Conservation (phyloP, 2,888 invertebrate species). For the Crematogaster levior region DNA sequence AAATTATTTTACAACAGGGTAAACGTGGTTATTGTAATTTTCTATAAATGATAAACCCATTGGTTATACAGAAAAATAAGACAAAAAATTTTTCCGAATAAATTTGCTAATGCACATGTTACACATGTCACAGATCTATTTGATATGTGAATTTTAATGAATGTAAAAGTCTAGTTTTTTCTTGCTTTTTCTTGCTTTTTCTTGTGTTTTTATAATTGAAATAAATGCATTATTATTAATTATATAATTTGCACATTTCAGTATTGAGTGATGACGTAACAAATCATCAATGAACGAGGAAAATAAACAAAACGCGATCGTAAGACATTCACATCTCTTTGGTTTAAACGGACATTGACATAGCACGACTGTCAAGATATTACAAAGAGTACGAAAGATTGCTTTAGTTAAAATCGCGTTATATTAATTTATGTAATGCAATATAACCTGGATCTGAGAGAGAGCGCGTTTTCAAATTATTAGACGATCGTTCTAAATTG, state of each 20-base stretch:
- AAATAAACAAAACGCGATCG: constrained; percentile 62
- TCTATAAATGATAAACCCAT: neutral
- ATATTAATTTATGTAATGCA: constrained; percentile 22
- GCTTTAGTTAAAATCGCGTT: neutral
- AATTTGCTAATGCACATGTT: constrained; percentile 64
- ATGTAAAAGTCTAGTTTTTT: constrained; percentile 61
- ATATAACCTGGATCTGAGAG: constrained; percentile 25
- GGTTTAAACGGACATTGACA: constrained; percentile 74
- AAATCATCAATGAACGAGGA: constrained; percentile 61
- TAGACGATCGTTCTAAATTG: constrained; percentile 38
- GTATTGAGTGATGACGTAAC: neutral
- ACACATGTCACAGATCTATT: constrained; percentile 79
- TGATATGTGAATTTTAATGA: constrained; percentile 81
- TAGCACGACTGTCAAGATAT: constrained; percentile 49
- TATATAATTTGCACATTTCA: neutral
- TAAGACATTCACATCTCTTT: constrained; percentile 77
- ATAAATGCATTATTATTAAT: neutral
- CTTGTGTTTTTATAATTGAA: neutral
- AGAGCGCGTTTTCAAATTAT: constrained; percentile 36
- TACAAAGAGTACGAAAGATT: constrained; percentile 29
- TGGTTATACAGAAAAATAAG: constrained; percentile 2
- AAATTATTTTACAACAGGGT: neutral
- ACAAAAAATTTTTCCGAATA: constrained; percentile 20
- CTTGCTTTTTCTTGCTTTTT: no score
- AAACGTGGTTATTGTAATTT: neutral